Conservation (phyloP, 2,113 vertebrate genomes). For the Hymenochirus boettgeri region DNA sequence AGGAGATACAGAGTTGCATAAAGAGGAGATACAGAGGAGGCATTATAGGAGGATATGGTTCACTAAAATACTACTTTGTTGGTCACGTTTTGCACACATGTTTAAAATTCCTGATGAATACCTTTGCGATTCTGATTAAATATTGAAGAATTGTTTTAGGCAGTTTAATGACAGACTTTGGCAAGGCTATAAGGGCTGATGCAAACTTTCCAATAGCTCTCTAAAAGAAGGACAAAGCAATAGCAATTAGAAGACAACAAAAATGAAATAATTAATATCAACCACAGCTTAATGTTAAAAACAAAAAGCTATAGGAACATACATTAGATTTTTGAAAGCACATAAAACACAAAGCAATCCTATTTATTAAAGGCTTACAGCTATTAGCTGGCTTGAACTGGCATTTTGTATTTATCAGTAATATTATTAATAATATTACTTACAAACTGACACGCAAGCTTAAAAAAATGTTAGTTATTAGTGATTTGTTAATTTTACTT, state of each 20-base stretch:
- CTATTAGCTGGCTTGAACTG: too few relatives aligned
- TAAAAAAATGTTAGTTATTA: too few relatives aligned
- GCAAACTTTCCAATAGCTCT: conserved; percentile 98
- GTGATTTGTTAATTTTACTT: background rate
- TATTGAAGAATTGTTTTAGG: conserved; percentile 98
- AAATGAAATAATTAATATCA: conserved; percentile 42
- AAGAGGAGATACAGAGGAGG: conserved; percentile 63
- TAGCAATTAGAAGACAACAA: conserved; percentile 71
- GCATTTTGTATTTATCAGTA: too few relatives aligned
- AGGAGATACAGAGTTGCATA: conserved; percentile 61
- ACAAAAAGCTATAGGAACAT: conserved; percentile 14
- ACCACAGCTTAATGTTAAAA: background rate
- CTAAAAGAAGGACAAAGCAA: conserved; percentile 85
- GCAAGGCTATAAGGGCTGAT: conserved; percentile 94
- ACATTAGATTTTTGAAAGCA: background rate
- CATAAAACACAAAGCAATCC: background rate
- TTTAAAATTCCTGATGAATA: conserved; percentile 64
- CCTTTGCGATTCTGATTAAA: conserved; percentile 95
- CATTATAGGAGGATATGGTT: conserved; percentile 24
- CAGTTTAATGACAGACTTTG: conserved; percentile 97
- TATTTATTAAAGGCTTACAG: too few relatives aligned
- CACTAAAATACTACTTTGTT: conserved; percentile 41
- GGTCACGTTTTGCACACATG: conserved; percentile 51
- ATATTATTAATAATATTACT: too few relatives aligned
- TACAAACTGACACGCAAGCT: too few relatives aligned